Evolutionary conservation across 2,797 vertebrate genomes (phyloP).

Genomic region (Pseudotriccus pelzelni): DNA sequence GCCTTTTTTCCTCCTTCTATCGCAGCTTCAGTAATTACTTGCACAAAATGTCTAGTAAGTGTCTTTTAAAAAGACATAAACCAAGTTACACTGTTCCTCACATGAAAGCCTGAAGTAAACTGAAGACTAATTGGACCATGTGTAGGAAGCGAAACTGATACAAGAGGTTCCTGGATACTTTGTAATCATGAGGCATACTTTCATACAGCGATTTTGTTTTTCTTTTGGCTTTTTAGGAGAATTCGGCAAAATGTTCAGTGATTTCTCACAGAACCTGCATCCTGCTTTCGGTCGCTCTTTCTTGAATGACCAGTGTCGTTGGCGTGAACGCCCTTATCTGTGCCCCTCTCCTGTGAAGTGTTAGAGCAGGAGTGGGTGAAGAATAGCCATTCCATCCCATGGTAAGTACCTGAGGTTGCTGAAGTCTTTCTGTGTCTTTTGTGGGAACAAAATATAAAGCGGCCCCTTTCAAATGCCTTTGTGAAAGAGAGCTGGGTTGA

Average conservation of each 20-base stretch:
- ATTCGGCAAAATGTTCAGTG: neutral
- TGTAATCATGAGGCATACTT: neutral
- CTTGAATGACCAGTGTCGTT: neutral
- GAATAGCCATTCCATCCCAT: neutral
- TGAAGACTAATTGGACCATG: neutral
- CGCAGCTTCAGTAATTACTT: slow-evolving; percentile 17
- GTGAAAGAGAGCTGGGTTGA: neutral
- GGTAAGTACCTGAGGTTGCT: neutral
- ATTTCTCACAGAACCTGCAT: neutral
- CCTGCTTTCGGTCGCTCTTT: neutral
- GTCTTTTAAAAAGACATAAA: slow-evolving; percentile 8
- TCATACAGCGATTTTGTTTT: neutral
- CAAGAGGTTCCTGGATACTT: neutral
- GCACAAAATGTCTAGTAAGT: neutral
- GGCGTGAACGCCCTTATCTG: fast-evolving
- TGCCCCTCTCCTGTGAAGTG: neutral
- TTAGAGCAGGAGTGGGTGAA: neutral
- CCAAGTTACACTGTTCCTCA: neutral
- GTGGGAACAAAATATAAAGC: neutral
- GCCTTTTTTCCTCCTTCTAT: neutral
- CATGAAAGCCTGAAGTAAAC: neutral
- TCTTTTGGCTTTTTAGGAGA: neutral
- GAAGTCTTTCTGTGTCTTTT: neutral
- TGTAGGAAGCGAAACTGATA: neutral
- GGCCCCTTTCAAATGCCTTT: neutral